These are phyloP conservation scores for Synanthedon myopaeformis DNA, from an alignment of 2,888 invertebrate species.

Conservation along the genomic window DNA sequence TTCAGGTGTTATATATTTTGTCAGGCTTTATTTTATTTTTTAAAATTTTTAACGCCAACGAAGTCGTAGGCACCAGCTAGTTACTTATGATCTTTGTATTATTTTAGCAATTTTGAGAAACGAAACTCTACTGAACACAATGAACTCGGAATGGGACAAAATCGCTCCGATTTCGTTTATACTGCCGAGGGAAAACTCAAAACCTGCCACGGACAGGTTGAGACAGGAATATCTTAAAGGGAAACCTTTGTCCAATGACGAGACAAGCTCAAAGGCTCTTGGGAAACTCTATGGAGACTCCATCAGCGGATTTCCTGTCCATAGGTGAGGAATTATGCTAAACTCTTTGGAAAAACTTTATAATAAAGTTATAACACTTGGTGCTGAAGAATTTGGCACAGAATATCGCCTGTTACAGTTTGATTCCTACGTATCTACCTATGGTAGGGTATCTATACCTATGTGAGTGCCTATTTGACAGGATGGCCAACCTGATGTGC, in stretches of 20 bases:
- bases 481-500: constrained; percentile 71
- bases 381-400: not conserved
- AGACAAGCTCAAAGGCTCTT: constrained; percentile 35
- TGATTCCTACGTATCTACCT: not conserved
- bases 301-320: constrained; percentile 70
- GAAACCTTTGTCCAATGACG: constrained; percentile 36
- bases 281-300: constrained; percentile 72
- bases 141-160: constrained; percentile 72
- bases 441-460: too few species aligned
- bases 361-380: too few species aligned
- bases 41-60: too few species aligned
- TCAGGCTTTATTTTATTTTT: too few species aligned
- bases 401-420: not conserved
- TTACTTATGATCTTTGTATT: not conserved
- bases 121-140: constrained; percentile 53
- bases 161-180: constrained; percentile 76
- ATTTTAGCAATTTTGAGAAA: constrained; percentile 66
- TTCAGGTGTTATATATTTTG: constrained; percentile 3
- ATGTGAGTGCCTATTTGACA: constrained; percentile 5
- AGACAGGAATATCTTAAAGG: constrained; percentile 47
- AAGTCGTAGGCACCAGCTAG: too few species aligned
- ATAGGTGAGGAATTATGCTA: constrained; percentile 56
- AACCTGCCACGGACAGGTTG: constrained; percentile 59
- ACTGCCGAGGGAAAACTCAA: constrained; percentile 66
- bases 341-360: too few species aligned